Evolutionary conservation across 2,797 vertebrate genomes (phyloP).

Genomic region (Luscinia megarhynchos): DNA sequence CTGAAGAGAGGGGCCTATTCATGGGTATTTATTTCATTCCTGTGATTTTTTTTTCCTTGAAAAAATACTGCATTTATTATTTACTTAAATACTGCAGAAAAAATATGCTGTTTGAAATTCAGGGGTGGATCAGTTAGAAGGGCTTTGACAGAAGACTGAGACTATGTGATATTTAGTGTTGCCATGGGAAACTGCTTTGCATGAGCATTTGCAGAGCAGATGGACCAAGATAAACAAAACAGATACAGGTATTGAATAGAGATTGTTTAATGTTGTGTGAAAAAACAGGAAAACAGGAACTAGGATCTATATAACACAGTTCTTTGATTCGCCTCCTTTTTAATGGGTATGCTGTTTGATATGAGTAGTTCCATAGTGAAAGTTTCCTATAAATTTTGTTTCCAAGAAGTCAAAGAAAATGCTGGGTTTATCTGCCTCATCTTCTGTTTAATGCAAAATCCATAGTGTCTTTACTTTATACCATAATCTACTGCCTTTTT

Average conservation of each 20-base stretch:
- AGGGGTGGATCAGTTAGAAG: conserved; percentile 19
- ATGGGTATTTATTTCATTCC: background rate
- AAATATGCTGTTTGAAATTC: conserved; percentile 3
- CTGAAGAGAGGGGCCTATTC: background rate
- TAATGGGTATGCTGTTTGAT: background rate
- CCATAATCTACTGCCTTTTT: background rate
- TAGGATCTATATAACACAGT: background rate
- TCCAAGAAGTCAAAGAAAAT: background rate
- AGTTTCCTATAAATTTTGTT: background rate
- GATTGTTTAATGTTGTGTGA: conserved; percentile 54
- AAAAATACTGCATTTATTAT: background rate
- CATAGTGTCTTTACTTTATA: background rate
- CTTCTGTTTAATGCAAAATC: background rate
- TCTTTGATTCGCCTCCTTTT: background rate
- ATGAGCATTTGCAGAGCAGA: conserved; percentile 73
- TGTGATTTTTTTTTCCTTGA: background rate
- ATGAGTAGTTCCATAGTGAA: background rate
- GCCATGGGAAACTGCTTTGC: conserved; percentile 75
- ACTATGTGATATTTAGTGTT: conserved; percentile 64
- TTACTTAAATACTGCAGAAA: conserved; percentile 5
- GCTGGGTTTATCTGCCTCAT: background rate
- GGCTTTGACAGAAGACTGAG: conserved; percentile 27
- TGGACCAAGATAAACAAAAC: conserved; percentile 73
- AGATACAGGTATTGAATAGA: conserved; percentile 67
- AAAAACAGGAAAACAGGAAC: conserved; percentile 40